Percentiles rank a stretch among this genome's conserved stretches.
Evolutionary conservation across 2,113 vertebrate species (phyloP).

Genomic region (Hippocampus guttulatus): DNA sequence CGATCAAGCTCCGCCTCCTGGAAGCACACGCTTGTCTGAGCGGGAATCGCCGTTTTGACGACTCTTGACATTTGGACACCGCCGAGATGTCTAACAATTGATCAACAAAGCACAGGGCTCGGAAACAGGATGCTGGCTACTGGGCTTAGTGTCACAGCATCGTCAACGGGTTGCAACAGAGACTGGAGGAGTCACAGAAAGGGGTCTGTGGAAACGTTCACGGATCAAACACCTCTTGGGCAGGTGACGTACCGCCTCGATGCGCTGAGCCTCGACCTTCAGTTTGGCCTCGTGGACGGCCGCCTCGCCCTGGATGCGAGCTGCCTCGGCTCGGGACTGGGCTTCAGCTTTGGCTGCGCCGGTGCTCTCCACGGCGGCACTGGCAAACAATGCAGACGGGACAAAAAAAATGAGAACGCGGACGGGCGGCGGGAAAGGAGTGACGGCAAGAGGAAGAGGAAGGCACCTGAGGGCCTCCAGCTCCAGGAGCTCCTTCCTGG

Average conservation of each 20-base stretch:
- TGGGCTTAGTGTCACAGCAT: no score
- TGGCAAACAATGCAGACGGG: conserved; percentile 34
- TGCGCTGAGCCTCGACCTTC: conserved; percentile 77
- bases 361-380: conserved; percentile 82
- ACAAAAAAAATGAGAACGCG: not conserved
- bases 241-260: conserved; percentile 72
- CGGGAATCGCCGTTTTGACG: no score
- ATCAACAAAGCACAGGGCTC: no score
- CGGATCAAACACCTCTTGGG: no score
- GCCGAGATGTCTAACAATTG: no score
- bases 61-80: no score
- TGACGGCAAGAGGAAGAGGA: not conserved
- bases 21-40: not conserved
- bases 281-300: conserved; percentile 83
- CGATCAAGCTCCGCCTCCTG: conserved; percentile 81
- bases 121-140: no score
- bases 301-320: conserved; percentile 82
- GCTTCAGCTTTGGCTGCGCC: conserved; percentile 84
- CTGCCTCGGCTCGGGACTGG: conserved; percentile 77
- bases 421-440: not conserved
- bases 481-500: conserved; percentile 82
- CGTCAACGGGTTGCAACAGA: no score
- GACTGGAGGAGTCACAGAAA: no score
- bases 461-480: conserved; percentile 83
- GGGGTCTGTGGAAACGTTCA: no score